Conservation (phyloP, 2,113 vertebrate genomes). For the Spizaetus ornatus region DNA sequence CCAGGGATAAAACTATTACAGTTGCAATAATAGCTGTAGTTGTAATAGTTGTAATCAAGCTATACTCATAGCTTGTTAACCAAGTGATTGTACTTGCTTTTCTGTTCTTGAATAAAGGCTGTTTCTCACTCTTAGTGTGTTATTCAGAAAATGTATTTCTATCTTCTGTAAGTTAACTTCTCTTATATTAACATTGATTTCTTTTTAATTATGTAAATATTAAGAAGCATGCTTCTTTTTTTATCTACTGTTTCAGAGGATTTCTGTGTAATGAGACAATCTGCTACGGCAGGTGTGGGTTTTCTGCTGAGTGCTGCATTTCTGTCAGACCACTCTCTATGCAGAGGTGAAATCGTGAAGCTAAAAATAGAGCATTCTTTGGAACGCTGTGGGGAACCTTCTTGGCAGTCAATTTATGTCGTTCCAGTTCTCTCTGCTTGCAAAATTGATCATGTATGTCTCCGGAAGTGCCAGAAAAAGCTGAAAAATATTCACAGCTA, state of each 20-base stretch:
- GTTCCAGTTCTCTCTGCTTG: slow-evolving; percentile 74
- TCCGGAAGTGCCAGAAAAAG: slow-evolving; percentile 70
- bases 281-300: neutral
- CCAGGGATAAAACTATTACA: neutral
- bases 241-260: neutral
- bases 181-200: neutral
- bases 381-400: slow-evolving; percentile 41
- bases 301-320: slow-evolving; percentile 70
- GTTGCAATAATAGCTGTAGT: neutral
- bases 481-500: slow-evolving; percentile 40
- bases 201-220: neutral
- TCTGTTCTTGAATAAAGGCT: neutral
- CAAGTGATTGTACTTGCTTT: neutral
- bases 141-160: neutral
- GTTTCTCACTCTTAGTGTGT: neutral
- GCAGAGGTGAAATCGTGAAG: slow-evolving; percentile 71
- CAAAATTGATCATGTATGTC: slow-evolving; percentile 70
- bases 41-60: neutral
- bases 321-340: slow-evolving; percentile 71
- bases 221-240: slow-evolving; percentile 4
- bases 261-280: slow-evolving; percentile 28
- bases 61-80: neutral
- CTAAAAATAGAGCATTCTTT: slow-evolving; percentile 81
- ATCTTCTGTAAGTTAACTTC: neutral
- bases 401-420: slow-evolving; percentile 71